Percentiles rank a stretch among this genome's conserved stretches.
Conservation (phyloP, 2,888 invertebrate genomes). For the Drosophila melanosoma region DNA sequence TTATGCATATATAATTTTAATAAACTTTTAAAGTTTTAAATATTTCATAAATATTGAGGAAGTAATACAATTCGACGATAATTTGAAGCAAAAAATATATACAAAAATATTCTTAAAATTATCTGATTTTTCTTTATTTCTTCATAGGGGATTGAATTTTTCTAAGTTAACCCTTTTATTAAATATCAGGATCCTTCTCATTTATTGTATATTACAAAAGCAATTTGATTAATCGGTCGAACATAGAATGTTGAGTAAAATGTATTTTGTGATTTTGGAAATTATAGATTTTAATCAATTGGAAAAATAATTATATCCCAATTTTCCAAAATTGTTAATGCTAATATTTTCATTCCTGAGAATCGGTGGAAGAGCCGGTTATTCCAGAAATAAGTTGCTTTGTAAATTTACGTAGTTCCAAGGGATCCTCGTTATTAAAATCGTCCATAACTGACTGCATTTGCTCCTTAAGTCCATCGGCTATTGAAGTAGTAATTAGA, state of each 20-base stretch:
- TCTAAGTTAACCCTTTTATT: neutral
- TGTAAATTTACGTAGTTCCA: constrained; percentile 81
- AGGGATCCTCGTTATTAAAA: constrained; percentile 83
- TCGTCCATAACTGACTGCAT: constrained; percentile 83
- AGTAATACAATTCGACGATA: neutral
- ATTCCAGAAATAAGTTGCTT: constrained; percentile 81
- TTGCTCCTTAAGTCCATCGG: constrained; percentile 83
- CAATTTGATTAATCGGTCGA: neutral
- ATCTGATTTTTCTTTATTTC: neutral
- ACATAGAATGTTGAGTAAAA: neutral
- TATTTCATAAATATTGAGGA: neutral
- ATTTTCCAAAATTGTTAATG: neutral
- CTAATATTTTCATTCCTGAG: constrained; percentile 4
- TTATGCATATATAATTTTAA: neutral
- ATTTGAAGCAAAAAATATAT: neutral
- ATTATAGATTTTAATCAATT: neutral
- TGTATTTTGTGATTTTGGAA: neutral
- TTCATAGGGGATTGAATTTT: neutral
- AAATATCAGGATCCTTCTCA: neutral
- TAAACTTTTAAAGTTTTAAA: neutral
- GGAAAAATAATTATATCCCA: neutral
- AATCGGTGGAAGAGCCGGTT: constrained; percentile 54
- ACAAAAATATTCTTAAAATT: neutral
- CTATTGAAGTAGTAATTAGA: constrained; percentile 83
- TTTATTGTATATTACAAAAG: neutral